These are phyloP conservation scores for Piprites chloris DNA, from an alignment of 2,113 vertebrate species.

Conservation along the genomic window DNA sequence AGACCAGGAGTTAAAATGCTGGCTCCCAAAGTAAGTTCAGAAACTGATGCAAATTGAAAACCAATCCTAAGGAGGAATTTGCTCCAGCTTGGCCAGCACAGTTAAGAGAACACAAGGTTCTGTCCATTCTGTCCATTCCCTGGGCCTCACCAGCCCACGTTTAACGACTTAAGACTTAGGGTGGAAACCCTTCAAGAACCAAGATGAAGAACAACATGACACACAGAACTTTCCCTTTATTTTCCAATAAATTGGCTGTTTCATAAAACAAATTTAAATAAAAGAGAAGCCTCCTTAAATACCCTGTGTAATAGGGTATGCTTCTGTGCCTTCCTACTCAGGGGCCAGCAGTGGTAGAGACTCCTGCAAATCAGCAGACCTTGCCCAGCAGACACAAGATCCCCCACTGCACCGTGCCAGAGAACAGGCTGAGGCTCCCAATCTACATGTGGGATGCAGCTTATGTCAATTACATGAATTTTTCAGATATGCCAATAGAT, in stretches of 20 bases:
- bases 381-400: not conserved
- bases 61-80: not conserved
- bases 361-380: not conserved
- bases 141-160: not conserved
- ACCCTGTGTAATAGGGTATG: not conserved
- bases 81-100: not conserved
- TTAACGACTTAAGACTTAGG: not conserved
- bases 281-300: not conserved
- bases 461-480: not conserved
- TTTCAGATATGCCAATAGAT: not conserved
- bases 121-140: not conserved
- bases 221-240: not conserved
- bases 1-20: not conserved
- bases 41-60: not conserved
- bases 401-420: not conserved
- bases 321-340: not conserved
- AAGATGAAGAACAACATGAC: not conserved
- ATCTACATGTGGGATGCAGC: fast-evolving
- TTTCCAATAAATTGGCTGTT: not conserved
- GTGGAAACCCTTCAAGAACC: not conserved
- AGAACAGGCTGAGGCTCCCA: not conserved
- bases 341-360: not conserved
- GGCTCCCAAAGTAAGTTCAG: not conserved
- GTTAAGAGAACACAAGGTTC: not conserved
- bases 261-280: not conserved